Evolutionary conservation across 2,888 invertebrate genomes (phyloP), one percentile per base, ranked within the genome.

Genomic region (Podabrus alpinus): DNA sequence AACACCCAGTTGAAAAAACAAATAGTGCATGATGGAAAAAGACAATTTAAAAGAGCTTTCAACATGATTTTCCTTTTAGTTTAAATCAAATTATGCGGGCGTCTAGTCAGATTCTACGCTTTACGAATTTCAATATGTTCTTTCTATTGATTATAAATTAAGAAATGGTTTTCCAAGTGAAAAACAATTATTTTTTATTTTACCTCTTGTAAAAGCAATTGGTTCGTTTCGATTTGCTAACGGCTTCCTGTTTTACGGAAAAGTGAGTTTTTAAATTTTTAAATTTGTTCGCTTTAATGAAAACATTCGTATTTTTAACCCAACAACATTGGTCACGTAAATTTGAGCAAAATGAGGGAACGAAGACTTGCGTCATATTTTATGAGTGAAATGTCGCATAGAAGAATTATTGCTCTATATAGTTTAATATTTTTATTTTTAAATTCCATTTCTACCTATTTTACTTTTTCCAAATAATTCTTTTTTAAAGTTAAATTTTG

Each of bases 11-110:
- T 1, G 66, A 66, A 71, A 15, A 59, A 67, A 68, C 60, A 16
- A 60, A 68, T 72, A 60, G 59, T 15, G 68, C 61, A 62, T 68
- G 45, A 62, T 68, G 45, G 59, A 71, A 45, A 72, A 68, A 72
- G 67, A 29, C 72, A 68, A 72, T 68, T 68, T 62, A 70, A 74
- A 77, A 75, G 45, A 70, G 66, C 64, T 24, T 21, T 10, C 60
- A 70, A 77, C 77, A 77, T 64, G 77, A 72, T 70, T 77, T 77
- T 77, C 77, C 74, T 77, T 77, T 77, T 77, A 77, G 77, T 75
- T 75, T 77, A 72, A 68, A 77, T 77, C 67, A 75, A 74, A 75
- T 75, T 77, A 75, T 72, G 72, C 75, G 77, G 62, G 68, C 69
- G 72, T 74, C 75, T 77, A 74, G 74, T 69, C 74, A 71, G 71